A percentile compares a stretch with the other conserved stretches of the same genome.
phyloP scores from a whole-genome alignment of 2,888 invertebrate genomes.

The Tridacna gigas region DNA sequence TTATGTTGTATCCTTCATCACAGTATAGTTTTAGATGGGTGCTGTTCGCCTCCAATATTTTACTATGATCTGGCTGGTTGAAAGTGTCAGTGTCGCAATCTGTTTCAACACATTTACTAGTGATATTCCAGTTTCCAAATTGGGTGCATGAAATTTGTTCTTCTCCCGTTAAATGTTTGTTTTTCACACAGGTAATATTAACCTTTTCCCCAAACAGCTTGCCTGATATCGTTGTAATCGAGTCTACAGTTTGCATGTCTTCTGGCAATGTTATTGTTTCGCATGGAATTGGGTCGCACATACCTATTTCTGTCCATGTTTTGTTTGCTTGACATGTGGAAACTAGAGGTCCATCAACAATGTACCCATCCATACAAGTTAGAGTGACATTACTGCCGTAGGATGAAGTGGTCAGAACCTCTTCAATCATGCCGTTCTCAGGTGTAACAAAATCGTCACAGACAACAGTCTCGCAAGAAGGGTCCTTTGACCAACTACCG shows the following conservation, averaged over 20 bases:
- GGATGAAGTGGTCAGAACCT: neutral
- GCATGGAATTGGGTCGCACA: conserved; percentile 1
- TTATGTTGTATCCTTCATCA: neutral
- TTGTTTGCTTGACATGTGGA: conserved; percentile 15
- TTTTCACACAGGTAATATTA: neutral
- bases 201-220: neutral
- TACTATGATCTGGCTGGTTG: conserved; percentile 9
- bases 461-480: neutral
- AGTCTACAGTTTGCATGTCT: neutral
- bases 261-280: neutral
- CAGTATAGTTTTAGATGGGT: neutral
- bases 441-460: conserved; percentile 4
- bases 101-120: neutral
- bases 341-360: neutral
- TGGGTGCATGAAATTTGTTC: neutral
- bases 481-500: neutral
- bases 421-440: neutral
- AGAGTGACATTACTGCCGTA: neutral
- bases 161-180: neutral
- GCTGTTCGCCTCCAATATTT: neutral
- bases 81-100: conserved; percentile 1
- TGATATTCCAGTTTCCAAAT: neutral
- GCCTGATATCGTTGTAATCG: neutral
- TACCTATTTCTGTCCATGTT: neutral
- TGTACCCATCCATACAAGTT: neutral